Percentiles rank a stretch among this genome's conserved stretches.
These are phyloP conservation scores for Acholoe squamosa DNA, from an alignment of 2,888 invertebrate species.

Conservation along the genomic window DNA sequence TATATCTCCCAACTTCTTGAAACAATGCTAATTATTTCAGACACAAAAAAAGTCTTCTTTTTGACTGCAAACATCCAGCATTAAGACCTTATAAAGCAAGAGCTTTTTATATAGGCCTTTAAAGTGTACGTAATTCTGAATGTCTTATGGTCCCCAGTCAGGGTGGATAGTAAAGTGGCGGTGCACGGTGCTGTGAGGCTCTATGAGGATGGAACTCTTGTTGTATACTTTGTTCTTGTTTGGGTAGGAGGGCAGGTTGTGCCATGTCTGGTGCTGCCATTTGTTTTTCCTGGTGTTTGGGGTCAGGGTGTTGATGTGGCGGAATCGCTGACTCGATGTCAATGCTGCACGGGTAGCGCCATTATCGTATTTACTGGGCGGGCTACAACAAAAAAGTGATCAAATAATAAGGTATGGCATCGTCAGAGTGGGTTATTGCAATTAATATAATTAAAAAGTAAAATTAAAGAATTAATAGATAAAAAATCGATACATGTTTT, in stretches of 20 bases:
- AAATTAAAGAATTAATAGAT: too few relatives aligned
- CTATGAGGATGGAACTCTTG: slow-evolving; percentile 76
- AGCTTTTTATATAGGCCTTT: too few relatives aligned
- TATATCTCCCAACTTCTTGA: too few relatives aligned
- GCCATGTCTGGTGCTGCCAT: slow-evolving; percentile 81
- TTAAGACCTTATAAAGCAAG: too few relatives aligned
- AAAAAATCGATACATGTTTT: too few relatives aligned
- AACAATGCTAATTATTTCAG: too few relatives aligned
- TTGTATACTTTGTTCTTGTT: slow-evolving; percentile 74
- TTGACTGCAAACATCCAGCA: too few relatives aligned
- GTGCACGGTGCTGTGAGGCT: slow-evolving; percentile 74
- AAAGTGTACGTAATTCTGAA: too few relatives aligned
- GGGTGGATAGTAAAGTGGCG: slow-evolving; percentile 80
- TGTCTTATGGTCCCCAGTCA: slow-evolving; percentile 75
- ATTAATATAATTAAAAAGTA: too few relatives aligned
- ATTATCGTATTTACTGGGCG: slow-evolving; percentile 31
- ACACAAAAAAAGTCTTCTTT: too few relatives aligned
- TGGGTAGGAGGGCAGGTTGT: slow-evolving; percentile 77
- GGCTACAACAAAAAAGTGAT: background rate
- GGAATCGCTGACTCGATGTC: slow-evolving; percentile 22
- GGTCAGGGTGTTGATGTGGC: slow-evolving; percentile 75
- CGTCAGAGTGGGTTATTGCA: too few relatives aligned
- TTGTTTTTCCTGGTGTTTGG: slow-evolving; percentile 76
- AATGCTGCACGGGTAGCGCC: background rate
- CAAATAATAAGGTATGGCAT: too few relatives aligned